Conservation (phyloP, 2,888 invertebrate species). For the Drosophila paranaensis region DNA sequence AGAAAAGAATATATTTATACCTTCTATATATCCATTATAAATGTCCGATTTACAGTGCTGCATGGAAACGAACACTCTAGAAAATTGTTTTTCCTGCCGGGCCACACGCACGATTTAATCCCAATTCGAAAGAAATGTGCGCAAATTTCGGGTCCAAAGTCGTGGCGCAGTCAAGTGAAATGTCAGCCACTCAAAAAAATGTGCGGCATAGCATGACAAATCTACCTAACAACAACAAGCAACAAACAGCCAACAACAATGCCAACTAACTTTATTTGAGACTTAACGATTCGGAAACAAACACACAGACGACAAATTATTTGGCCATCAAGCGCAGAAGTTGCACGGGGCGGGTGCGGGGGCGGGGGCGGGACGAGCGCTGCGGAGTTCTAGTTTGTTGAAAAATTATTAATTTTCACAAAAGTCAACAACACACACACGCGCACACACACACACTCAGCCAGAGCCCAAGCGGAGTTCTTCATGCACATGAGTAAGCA, state of each 20-base stretch:
- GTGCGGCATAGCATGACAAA: conserved; percentile 69
- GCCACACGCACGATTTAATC: conserved; percentile 71
- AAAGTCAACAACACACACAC: conserved; percentile 60
- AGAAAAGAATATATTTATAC: background rate
- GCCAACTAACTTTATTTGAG: conserved; percentile 62
- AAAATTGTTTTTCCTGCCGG: conserved; percentile 45
- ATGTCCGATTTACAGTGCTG: conserved; percentile 35
- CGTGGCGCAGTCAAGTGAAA: conserved; percentile 58
- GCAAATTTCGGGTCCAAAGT: conserved; percentile 2
- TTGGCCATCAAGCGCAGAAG: conserved; percentile 78
- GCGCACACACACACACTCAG: conserved; percentile 15
- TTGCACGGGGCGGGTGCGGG: conserved; percentile 16
- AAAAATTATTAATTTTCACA: conserved; percentile 77
- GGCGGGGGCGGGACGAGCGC: background rate
- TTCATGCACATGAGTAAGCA: conserved; percentile 72
- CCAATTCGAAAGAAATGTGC: conserved; percentile 31
- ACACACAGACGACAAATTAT: conserved; percentile 76
- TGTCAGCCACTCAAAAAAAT: conserved; percentile 76
- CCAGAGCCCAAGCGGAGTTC: conserved; percentile 32
- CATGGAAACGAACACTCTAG: conserved; percentile 35
- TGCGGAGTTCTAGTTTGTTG: conserved; percentile 19
- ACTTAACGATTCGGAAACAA: conserved; percentile 79
- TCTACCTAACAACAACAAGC: conserved; percentile 55
- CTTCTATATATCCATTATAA: conserved; percentile 13
- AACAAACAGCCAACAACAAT: conserved; percentile 21